Evolutionary conservation across 2,888 invertebrate genomes (phyloP), one percentile per base, ranked within the genome.

Genomic region (Euzophera pinguis): DNA sequence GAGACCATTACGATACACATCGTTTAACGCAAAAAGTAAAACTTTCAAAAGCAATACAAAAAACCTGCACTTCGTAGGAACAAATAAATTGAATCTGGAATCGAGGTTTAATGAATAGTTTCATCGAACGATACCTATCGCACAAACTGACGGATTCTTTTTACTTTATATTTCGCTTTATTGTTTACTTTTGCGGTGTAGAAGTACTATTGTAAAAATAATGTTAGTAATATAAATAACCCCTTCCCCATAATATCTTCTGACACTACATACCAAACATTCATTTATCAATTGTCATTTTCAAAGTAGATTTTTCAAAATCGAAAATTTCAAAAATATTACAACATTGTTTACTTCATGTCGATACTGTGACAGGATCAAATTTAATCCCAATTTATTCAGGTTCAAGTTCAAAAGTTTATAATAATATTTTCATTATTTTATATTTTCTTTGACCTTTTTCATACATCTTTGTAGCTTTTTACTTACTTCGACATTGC

Each of bases 21-120:
- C 78, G 78, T 78, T 82, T 69, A 77, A 78, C 78, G 64, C 71
- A 69, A 78, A 81, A 77, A 75, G 69, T 64, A 68, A 69, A 73
- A 63, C 56, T 56, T 62, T 54, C 53, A 54, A 62, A 67, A 69
- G 65, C 67, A 63, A 53, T 42, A 49, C 57, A 63, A 78, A 74
- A 71, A 75, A 68, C 62, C 65, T 61, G 64, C 65, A 67, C 67
- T 62, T 65, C 61, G 64, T 64, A 64, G 59, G 60, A 64, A 67
- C 62, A 67, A 63, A 69, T 77, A 53, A 73, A 75, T 75, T 73
- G 75, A 74, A 76, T 74, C 65, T 58, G 67, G 60, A 62, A 67
- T 65, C 63, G 63, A 55, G 58, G 60, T 61, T 66, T 69, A 74
- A 71, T 72, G 62, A 75, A 77, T 63, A 63, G 57, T 48, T 58